Evolutionary conservation across 2,113 vertebrate genomes (phyloP).

Genomic region (Eubucco bourcierii): DNA sequence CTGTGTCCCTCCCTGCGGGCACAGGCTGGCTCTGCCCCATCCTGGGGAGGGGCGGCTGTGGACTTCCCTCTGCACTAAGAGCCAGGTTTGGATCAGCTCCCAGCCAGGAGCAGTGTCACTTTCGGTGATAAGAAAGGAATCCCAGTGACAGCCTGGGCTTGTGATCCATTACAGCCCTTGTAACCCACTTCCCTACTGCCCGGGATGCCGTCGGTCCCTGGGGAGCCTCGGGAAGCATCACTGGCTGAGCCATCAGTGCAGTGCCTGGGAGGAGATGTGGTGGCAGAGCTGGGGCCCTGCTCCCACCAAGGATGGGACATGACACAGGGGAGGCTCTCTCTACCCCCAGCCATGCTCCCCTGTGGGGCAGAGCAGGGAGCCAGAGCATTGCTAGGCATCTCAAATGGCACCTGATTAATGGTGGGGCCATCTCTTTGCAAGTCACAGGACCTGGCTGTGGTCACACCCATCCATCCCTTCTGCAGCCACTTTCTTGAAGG

Average conservation of each 20-base stretch:
- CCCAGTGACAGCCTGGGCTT: not conserved
- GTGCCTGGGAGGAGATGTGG: not conserved
- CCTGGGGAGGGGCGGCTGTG: rapidly evolving
- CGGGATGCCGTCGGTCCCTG: not conserved
- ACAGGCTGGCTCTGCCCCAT: rapidly evolving
- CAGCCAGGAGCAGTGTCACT: not conserved
- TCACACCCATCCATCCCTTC: rapidly evolving
- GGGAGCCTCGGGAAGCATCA: not conserved
- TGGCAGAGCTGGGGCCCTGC: not conserved
- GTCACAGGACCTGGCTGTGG: rapidly evolving
- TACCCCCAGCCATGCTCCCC: not conserved
- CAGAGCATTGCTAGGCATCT: not conserved
- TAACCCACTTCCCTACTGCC: slow-evolving; percentile 66
- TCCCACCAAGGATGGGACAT: rapidly evolving
- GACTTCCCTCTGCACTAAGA: not conserved
- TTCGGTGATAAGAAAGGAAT: not conserved
- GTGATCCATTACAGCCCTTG: not conserved
- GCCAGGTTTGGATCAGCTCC: not conserved
- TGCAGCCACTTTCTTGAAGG: rapidly evolving
- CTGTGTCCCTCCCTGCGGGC: not conserved
- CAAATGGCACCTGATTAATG: rapidly evolving
- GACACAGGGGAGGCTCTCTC: not conserved
- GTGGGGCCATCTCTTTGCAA: not conserved
- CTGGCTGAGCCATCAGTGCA: not conserved
- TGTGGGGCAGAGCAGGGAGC: not conserved